Base-by-base conservation (phyloP, 2,797 vertebrate species). In the Xiphophorus birchmanni region DNA sequence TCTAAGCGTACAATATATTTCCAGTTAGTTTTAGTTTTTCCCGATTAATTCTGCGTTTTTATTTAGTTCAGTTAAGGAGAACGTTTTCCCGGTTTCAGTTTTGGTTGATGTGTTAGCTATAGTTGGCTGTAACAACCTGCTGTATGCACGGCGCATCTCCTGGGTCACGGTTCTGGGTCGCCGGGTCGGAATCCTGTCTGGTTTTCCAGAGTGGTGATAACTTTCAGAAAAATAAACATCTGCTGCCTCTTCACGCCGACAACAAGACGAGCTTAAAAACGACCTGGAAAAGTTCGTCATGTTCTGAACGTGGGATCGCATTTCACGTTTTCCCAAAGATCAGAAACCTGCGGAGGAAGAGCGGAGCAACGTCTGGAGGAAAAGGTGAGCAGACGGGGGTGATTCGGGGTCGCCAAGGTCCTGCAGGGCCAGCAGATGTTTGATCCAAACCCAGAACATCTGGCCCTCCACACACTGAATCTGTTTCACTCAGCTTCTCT, bases 171-270 rank as follows among this genome's bases (percentile, higher is more conserved):
- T 87, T 95, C 93, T 94, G 93, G 92, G 92, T 90, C 90, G 82
- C 86, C 84, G 87, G 84, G 92, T 82, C 92, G 92, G 94, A 94
- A 90, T 93, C 88, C 88, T 93, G 92, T 93, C 93, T 88, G 91
- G 90, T 81, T 89, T 93, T 92, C 90, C 91, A 91, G 87, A 90
- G 85, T 89, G 86, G 91, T 95, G 94, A 96, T 95, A 94, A 94
- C 92, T 89, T 91, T 83, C 92, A 91, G 92, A 88, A 94, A 95
- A 95, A 95, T 94, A 94, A 96, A 95, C 94, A 95, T 89, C 89
- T 91, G 89, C 87, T 90, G 90, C 90, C 82, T 91, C 88, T 90
- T 84, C 90, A 80, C 85, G 86, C 86, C 92, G 94, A 90, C 91
- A 94, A 79, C 85, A 74, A 90, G 91, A 91, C 94, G 93, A 86